These are phyloP conservation scores for Plectus sambesii DNA, from an alignment of 1,140 invertebrate species.

Conservation along the genomic window DNA sequence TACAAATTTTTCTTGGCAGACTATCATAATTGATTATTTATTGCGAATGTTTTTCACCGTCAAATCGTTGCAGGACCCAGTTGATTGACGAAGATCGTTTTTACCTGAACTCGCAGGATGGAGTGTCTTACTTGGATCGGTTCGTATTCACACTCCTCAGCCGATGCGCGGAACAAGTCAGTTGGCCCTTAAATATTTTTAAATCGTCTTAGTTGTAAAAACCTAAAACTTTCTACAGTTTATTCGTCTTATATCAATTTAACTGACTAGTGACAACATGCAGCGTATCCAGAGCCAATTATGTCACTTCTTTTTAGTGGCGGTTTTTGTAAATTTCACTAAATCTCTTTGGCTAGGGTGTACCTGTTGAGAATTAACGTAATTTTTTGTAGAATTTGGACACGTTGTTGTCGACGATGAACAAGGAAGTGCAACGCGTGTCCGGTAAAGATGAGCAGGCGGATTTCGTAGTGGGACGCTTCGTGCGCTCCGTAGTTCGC, in stretches of 20 bases:
- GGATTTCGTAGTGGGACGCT: slow-evolving; percentile 67
- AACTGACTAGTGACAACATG: too few relatives aligned
- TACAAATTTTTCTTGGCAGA: slow-evolving; percentile 9
- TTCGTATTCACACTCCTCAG: slow-evolving; percentile 89
- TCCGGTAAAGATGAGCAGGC: slow-evolving; percentile 57
- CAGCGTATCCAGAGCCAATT: too few relatives aligned
- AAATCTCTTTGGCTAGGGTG: slow-evolving; percentile 18
- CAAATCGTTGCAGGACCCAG: slow-evolving; percentile 17
- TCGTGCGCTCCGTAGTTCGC: slow-evolving; percentile 83
- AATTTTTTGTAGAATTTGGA: slow-evolving; percentile 58
- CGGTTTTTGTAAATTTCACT: slow-evolving; percentile 10
- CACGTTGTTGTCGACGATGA: slow-evolving; percentile 71
- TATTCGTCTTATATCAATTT: slow-evolving; percentile 16
- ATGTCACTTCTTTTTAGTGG: too few relatives aligned
- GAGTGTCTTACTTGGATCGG: slow-evolving; percentile 86
- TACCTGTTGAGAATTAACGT: too few relatives aligned
- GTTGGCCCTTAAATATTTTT: slow-evolving; percentile 17
- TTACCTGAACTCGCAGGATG: slow-evolving; percentile 69
- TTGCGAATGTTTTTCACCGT: slow-evolving; percentile 11
- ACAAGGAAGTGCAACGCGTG: slow-evolving; percentile 53
- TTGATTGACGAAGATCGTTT: slow-evolving; percentile 57
- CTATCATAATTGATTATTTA: slow-evolving; percentile 8
- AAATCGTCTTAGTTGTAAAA: slow-evolving; percentile 14
- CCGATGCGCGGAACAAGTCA: slow-evolving; percentile 77
- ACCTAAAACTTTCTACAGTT: slow-evolving; percentile 11